phyloP scores from a whole-genome alignment of 2,888 invertebrate species.

The Drosophila mimetica region DNA sequence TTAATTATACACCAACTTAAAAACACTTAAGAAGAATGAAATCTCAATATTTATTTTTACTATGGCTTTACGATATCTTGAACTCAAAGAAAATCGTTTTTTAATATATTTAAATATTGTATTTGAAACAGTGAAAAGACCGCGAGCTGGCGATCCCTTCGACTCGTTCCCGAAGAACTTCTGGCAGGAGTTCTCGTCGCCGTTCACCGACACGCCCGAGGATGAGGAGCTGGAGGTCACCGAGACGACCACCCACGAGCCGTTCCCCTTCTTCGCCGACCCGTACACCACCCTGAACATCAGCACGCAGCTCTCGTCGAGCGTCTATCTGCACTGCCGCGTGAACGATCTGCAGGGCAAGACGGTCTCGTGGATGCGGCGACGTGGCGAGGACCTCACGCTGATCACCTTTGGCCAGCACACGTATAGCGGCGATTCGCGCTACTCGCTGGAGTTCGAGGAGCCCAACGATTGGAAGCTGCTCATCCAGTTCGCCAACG shows the following conservation, averaged over 20 bases:
- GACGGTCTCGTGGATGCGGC: slow-evolving; percentile 90
- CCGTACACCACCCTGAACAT: slow-evolving; percentile 87
- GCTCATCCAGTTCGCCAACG: slow-evolving; percentile 89
- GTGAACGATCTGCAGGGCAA: slow-evolving; percentile 89
- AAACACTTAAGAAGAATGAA: no score
- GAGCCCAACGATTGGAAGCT: slow-evolving; percentile 92
- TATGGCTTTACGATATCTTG: no score
- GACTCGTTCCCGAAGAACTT: slow-evolving; percentile 84
- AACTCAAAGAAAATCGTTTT: neutral
- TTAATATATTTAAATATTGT: neutral
- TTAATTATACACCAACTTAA: no score
- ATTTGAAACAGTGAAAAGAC: slow-evolving; percentile 79
- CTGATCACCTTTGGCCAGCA: slow-evolving; percentile 89
- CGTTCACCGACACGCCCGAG: slow-evolving; percentile 84
- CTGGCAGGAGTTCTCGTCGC: slow-evolving; percentile 85
- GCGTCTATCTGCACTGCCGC: slow-evolving; percentile 88
- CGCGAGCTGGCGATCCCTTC: slow-evolving; percentile 84
- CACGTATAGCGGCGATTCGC: slow-evolving; percentile 87
- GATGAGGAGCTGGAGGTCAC: slow-evolving; percentile 83
- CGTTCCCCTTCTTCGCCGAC: slow-evolving; percentile 90
- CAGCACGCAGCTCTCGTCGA: slow-evolving; percentile 88
- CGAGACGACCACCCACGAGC: slow-evolving; percentile 87
- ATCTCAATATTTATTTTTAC: no score
- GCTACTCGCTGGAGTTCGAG: slow-evolving; percentile 89
- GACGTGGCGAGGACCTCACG: slow-evolving; percentile 88